These are phyloP conservation scores for Hexactinellida sp. DNA, from an alignment of 37 sponge, comb jelly and placozoan species.

Conservation along the genomic window DNA sequence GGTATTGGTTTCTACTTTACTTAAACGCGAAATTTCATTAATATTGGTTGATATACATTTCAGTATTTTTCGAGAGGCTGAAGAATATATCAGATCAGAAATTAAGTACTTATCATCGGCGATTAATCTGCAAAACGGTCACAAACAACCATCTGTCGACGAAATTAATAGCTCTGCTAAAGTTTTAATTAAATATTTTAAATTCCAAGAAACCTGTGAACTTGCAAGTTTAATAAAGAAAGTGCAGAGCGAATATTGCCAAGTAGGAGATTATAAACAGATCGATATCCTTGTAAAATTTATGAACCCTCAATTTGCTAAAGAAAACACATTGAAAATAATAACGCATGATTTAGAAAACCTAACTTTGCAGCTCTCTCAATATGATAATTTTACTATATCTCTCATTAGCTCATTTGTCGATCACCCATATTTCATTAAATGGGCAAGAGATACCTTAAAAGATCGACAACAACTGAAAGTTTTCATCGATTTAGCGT, in stretches of 20 bases:
- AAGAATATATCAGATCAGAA: background rate
- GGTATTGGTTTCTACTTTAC: background rate
- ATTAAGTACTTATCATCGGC: background rate
- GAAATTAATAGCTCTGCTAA: background rate
- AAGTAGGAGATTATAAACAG: background rate
- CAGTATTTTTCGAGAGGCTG: background rate
- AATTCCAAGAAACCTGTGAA: background rate
- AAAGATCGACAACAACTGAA: background rate
- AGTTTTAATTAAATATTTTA: background rate
- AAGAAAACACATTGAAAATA: background rate
- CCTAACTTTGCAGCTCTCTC: background rate
- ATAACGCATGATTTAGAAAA: background rate
- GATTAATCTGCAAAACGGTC: background rate
- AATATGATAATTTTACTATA: background rate
- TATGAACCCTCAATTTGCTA: background rate
- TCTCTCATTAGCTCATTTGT: background rate
- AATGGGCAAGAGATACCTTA: background rate
- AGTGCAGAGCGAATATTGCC: background rate
- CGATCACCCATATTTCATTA: constrained; percentile 5
- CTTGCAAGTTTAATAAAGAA: background rate
- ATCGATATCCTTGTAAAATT: background rate
- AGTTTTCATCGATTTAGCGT: background rate
- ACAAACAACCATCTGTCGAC: background rate
- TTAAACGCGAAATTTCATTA: background rate
- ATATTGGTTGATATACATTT: background rate